Percentiles rank a stretch among this genome's conserved stretches.
Evolutionary conservation across 2,888 invertebrate species (phyloP).

Genomic region (Ophion costatus): DNA sequence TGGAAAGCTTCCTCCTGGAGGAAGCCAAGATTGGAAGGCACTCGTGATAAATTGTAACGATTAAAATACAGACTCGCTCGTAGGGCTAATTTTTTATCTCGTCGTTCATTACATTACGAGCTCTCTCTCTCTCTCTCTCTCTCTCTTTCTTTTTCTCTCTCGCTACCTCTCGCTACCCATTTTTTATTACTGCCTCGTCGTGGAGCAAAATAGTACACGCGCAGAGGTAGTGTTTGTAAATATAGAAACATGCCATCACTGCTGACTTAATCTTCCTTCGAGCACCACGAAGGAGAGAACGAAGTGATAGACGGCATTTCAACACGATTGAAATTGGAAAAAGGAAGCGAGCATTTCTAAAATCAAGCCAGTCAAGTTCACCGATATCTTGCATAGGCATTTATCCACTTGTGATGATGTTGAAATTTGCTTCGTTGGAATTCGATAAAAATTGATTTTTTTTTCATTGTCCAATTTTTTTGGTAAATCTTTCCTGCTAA

Average conservation of each 20-base stretch:
- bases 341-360: neutral
- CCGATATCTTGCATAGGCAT: neutral
- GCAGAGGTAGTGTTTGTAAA: constrained; percentile 51
- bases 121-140: neutral
- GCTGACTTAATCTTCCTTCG: constrained; percentile 49
- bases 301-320: constrained; percentile 7
- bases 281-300: neutral
- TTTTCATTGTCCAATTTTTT: neutral
- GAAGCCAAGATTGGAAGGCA: too few species aligned
- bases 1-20: too few species aligned
- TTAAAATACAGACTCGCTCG: too few species aligned
- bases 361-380: neutral
- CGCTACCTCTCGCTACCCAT: neutral
- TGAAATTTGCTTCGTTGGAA: neutral
- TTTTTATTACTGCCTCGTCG: constrained; percentile 29
- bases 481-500: neutral
- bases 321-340: constrained; percentile 36
- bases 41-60: too few species aligned
- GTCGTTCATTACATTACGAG: neutral
- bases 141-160: neutral
- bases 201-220: constrained; percentile 24
- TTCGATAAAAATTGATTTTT: neutral
- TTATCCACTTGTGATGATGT: neutral
- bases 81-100: neutral
- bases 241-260: constrained; percentile 42